phyloP scores from a whole-genome alignment of 2,888 invertebrate genomes.

The Torymus tubicola region DNA sequence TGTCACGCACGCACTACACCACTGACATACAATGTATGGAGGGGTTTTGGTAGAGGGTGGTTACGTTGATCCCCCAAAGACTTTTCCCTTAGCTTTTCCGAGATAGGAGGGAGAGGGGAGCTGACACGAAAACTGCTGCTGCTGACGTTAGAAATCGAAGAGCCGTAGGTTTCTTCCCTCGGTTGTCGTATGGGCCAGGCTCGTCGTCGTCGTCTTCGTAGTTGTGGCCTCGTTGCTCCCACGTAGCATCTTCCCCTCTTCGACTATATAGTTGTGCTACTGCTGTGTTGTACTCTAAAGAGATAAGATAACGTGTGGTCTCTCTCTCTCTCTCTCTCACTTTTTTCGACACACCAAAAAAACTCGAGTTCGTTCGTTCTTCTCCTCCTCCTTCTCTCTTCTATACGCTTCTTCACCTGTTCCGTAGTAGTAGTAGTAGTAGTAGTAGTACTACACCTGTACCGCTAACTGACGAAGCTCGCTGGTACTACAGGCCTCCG shows the following conservation, averaged over 20 bases:
- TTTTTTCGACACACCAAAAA: no score
- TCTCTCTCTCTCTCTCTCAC: no score
- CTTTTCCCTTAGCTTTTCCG: slow-evolving; percentile 1
- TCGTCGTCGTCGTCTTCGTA: no score
- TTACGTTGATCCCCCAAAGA: background rate
- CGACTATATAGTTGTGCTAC: no score
- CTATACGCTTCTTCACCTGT: background rate
- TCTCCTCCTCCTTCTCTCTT: background rate
- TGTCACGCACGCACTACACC: slow-evolving; percentile 51
- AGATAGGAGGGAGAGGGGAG: background rate
- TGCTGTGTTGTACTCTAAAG: no score
- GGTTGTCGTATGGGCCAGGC: background rate
- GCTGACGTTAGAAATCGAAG: slow-evolving; percentile 12
- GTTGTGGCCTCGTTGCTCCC: background rate
- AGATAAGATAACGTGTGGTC: no score
- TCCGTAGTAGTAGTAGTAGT: no score
- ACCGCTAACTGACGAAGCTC: slow-evolving; percentile 28
- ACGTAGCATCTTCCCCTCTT: slow-evolving; percentile 1
- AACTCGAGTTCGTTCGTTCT: background rate
- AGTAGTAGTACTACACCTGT: background rate
- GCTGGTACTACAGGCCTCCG: slow-evolving; percentile 1
- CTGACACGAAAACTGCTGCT: background rate
- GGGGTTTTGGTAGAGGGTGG: no score
- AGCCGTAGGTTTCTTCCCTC: background rate
- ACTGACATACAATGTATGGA: slow-evolving; percentile 37